These are phyloP conservation scores for Cylas formicarius DNA, from an alignment of 1,140 invertebrate species.

Conservation along the genomic window DNA sequence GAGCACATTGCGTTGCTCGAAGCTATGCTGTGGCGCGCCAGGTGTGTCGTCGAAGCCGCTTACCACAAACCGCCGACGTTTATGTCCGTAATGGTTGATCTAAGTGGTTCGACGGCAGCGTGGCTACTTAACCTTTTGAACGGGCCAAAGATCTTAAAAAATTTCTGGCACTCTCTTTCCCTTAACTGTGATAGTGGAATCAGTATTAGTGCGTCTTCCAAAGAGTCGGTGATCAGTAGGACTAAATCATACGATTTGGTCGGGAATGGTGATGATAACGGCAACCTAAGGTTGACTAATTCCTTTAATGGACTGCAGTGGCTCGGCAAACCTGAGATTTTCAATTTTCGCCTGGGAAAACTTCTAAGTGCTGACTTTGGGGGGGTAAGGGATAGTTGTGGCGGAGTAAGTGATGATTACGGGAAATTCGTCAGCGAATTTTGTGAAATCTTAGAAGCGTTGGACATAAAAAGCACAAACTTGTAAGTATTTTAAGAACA, in stretches of 20 bases:
- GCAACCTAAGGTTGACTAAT: neutral
- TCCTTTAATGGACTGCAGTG: slow-evolving; percentile 4
- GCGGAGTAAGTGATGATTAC: slow-evolving; percentile 6
- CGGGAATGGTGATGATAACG: neutral
- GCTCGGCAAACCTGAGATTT: neutral
- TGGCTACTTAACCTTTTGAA: slow-evolving; percentile 62
- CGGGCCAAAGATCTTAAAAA: slow-evolving; percentile 55
- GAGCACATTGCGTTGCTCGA: slow-evolving; percentile 76
- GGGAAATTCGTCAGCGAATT: slow-evolving; percentile 35
- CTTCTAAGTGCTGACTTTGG: slow-evolving; percentile 18
- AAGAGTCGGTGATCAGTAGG: slow-evolving; percentile 1
- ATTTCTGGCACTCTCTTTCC: slow-evolving; percentile 62
- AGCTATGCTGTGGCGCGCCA: slow-evolving; percentile 65
- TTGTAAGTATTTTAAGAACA: slow-evolving; percentile 71
- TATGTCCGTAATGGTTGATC: slow-evolving; percentile 53
- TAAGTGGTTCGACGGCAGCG: slow-evolving; percentile 43
- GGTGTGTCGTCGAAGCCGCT: slow-evolving; percentile 54
- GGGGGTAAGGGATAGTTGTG: neutral
- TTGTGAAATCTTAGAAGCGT: slow-evolving; percentile 50
- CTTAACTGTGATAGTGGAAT: slow-evolving; percentile 35
- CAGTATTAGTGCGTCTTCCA: slow-evolving; percentile 30
- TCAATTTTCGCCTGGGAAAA: slow-evolving; percentile 16
- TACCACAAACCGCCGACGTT: slow-evolving; percentile 48
- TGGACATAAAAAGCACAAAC: slow-evolving; percentile 72
- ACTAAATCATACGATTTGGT: neutral